Conservation (phyloP, 2,113 vertebrate species). For the Rhinopomastus cyanomelas region DNA sequence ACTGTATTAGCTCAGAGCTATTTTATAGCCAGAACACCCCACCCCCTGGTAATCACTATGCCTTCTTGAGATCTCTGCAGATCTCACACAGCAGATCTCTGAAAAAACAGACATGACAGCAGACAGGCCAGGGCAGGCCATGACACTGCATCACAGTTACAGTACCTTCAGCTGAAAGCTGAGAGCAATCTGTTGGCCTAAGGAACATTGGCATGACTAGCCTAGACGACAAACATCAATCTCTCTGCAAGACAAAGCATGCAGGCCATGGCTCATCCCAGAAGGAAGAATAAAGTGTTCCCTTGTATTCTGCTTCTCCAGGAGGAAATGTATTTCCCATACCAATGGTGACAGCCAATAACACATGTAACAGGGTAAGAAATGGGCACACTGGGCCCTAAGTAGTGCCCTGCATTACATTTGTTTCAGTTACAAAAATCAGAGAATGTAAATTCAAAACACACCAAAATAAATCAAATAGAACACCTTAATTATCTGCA, state of each 20-base stretch:
- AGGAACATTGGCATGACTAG: not conserved
- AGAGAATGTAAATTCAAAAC: not conserved
- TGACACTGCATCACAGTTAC: not conserved
- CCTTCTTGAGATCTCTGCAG: not conserved
- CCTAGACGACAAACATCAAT: not conserved
- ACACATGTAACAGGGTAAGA: not conserved
- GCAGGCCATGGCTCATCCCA: not conserved
- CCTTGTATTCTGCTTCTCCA: not conserved
- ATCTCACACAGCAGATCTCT: not conserved
- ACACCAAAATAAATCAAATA: not conserved
- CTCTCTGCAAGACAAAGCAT: not conserved
- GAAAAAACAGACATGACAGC: not conserved
- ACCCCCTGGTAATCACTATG: rapidly evolving
- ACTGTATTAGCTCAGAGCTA: not conserved
- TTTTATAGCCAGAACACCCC: not conserved
- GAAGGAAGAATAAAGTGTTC: not conserved
- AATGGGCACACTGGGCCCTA: not conserved
- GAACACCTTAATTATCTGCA: constrained; percentile 97
- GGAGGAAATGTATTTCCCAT: not conserved
- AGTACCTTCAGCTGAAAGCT: not conserved
- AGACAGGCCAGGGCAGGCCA: not conserved
- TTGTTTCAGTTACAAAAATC: not conserved
- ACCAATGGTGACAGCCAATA: not conserved
- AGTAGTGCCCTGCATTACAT: not conserved
- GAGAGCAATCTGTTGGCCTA: not conserved